Evolutionary conservation across 2,113 vertebrate genomes (phyloP).

Genomic region (Etia nguti): DNA sequence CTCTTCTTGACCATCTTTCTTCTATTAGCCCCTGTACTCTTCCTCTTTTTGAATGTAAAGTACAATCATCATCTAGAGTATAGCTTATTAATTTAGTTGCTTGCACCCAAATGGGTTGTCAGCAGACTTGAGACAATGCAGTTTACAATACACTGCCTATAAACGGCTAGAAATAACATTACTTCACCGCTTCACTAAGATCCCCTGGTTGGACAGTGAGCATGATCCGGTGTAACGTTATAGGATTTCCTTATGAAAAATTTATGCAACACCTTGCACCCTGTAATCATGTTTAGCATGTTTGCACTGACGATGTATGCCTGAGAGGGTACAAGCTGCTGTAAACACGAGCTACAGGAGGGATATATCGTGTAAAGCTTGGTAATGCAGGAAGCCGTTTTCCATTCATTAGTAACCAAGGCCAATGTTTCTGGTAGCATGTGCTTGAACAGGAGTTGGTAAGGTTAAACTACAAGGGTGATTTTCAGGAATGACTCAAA

Average conservation of each 20-base stretch:
- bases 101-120: neutral
- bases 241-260: conserved; percentile 38
- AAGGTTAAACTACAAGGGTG: neutral
- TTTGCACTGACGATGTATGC: conserved; percentile 1
- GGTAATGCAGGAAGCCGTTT: neutral
- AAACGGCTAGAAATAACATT: neutral
- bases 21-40: neutral
- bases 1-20: neutral
- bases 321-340: neutral
- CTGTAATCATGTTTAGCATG: conserved; percentile 36
- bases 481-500: neutral
- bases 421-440: neutral
- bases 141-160: neutral
- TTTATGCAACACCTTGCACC: conserved; percentile 41
- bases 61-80: neutral
- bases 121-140: neutral
- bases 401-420: neutral
- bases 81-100: neutral
- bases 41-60: neutral
- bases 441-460: neutral
- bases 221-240: conserved; percentile 22
- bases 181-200: neutral
- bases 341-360: neutral
- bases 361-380: neutral
- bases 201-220: neutral